Evolutionary conservation across 2,888 invertebrate species (phyloP).

Genomic region (Eutolmus rufibarbis): DNA sequence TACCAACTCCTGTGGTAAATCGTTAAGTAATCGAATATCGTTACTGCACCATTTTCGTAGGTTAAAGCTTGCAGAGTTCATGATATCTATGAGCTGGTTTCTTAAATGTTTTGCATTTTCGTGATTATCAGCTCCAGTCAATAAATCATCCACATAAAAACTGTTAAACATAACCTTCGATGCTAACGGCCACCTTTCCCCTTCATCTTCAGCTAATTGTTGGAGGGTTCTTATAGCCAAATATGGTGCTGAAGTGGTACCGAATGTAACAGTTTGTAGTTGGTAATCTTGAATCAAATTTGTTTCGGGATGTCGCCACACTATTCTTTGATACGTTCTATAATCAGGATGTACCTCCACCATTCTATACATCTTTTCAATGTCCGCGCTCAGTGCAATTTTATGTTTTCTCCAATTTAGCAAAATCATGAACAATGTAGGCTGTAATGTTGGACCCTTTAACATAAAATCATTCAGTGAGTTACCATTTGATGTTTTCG

Average conservation of each 20-base stretch:
- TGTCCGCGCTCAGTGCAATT: background rate
- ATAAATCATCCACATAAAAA: background rate
- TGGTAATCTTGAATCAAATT: background rate
- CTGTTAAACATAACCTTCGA: background rate
- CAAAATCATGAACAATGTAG: background rate
- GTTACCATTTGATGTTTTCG: background rate
- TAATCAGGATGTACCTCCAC: background rate
- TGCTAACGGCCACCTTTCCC: background rate
- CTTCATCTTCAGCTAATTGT: background rate
- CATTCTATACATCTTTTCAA: background rate
- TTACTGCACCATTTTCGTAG: background rate
- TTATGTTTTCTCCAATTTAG: background rate
- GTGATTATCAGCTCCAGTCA: background rate
- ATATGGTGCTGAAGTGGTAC: background rate
- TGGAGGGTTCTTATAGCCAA: background rate
- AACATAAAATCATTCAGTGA: background rate
- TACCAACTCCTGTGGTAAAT: background rate
- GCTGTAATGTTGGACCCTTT: background rate
- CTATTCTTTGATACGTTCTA: background rate
- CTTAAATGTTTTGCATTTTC: background rate
- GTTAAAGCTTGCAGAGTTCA: background rate
- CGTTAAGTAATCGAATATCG: background rate
- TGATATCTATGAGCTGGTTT: background rate
- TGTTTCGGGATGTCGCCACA: background rate
- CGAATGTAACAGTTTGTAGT: background rate